Base-by-base conservation (phyloP, 2,113 vertebrate species). In the Pheucticus melanocephalus region DNA sequence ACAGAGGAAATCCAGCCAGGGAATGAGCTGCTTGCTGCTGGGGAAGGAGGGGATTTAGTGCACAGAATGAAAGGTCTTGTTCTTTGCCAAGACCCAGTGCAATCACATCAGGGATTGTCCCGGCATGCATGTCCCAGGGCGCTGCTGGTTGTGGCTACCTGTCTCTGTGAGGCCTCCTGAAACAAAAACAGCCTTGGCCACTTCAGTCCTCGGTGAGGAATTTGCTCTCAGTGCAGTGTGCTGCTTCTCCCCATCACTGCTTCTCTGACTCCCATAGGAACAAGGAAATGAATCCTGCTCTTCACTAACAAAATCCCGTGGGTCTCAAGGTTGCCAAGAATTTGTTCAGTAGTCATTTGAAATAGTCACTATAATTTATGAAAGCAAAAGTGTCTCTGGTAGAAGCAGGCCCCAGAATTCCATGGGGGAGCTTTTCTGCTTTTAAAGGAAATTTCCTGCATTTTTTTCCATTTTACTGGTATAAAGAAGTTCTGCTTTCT, bases 21-120 rank as follows among this genome's bases (percentile, higher is more conserved):
- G 77, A 68, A 69, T 25, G 61, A 85, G 82, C 30, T 44, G 33
- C 47, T 73, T 71, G 4, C 73, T 28, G 4, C 19, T 61, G 86
- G 77, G 75, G 80, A 90, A 77, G 68, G 39, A 69, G 44, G 75
- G 93, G 87, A 90, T 94, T 92, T 87, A 82, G 81, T 3, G 6
- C 22, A 8, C 33, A 14, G 21, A 81, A 60, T 44, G 64, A 64
- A 92, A 71, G 3, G 0, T 68, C 54, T 22, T 4, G 6, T 86
- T 90, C 79, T 27, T 39, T 18, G 20, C 4, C 0, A 60, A 51
- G 75, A 10, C 17, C 3, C 89, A 18, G n/a, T 14, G 39, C 24
- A 59, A 6, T 82, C 75, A 18, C 20, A 1, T 9, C 8, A 2
- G 57, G 85, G 80, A 61, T 92, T 92, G 85, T 65, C 79, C 31